phyloP scores from a whole-genome alignment of 2,113 vertebrate species.

The Chaetodon auriga region DNA sequence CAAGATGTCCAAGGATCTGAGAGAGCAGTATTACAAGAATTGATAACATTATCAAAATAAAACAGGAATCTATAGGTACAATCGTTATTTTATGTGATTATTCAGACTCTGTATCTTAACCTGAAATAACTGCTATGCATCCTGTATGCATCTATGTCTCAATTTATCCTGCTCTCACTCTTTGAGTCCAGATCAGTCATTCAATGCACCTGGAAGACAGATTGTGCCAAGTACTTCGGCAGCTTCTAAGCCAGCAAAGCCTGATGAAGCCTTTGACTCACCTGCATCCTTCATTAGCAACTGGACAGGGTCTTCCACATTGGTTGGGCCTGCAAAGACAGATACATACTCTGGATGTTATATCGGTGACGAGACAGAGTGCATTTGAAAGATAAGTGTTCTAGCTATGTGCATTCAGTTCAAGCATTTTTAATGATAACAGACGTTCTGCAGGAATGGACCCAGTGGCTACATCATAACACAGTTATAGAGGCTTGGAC shows the following conservation, averaged over 20 bases:
- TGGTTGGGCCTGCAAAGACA: constrained; percentile 86
- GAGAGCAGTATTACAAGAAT: background rate
- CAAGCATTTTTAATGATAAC: background rate
- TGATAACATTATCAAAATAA: background rate
- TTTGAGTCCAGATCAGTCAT: background rate
- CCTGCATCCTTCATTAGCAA: constrained; percentile 97
- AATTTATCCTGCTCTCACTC: background rate
- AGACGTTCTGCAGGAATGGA: background rate
- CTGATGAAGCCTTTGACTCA: constrained; percentile 66
- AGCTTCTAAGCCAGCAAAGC: background rate
- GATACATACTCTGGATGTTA: constrained; percentile 12
- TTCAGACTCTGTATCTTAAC: background rate
- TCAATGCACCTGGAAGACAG: background rate
- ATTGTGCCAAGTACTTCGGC: background rate
- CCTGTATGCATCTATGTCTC: background rate
- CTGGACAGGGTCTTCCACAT: constrained; percentile 89
- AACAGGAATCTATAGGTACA: background rate
- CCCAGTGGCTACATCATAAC: background rate
- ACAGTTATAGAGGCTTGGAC: background rate
- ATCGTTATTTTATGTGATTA: background rate
- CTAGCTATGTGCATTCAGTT: background rate
- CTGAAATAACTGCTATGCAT: background rate
- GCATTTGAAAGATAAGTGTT: background rate
- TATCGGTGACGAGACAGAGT: background rate
- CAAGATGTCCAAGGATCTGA: background rate